Evolutionary conservation across 2,888 invertebrate genomes (phyloP), one percentile per base, ranked within the genome.

Genomic region (Ypsolopha scabrella): DNA sequence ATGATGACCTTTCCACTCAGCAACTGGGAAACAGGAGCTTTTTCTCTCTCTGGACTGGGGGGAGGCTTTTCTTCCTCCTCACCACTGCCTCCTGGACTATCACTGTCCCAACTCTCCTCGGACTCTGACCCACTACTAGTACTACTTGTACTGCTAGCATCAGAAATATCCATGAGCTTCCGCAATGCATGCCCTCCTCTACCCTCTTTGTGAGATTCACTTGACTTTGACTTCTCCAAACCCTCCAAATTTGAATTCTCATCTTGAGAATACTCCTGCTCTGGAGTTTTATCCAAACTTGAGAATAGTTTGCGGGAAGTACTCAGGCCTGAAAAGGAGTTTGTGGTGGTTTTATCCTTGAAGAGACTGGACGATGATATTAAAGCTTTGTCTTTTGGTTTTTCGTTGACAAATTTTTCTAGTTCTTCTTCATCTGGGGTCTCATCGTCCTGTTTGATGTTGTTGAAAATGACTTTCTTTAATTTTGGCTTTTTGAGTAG

Each of bases 1-100:
- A 92, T 87, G 53, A 93, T 91, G 33, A 92, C 90, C 71, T 91
- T 91, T 9, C 91, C 90, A 61, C 90, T 88, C 35, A 87, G 75
- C 44, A 89, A 67, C 58, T 89, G 89, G 43, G 86, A 86, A 53
- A 81, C 71, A 53, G 74, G 67, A 13, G 77, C 63, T 54, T 85
- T 85, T 48, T 85, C 86, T 60, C 80, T 80, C 56, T 83, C 85
- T 48, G 82, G 82, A 58, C 80, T 87, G 45, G 82, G 76, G 53
- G 86, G 80, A 14, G 72, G 71, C 48, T 67, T 76, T 39, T 82
- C 81, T 54, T 72, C 76, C 46, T 87, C 86, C 60, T 80, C 78
- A 14, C 74, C 78, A 66, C 78, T 80, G 38, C 70, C 75, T 51
- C 64, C 67, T 52, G 74, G 65, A 60, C 79, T 86, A 38, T 76